Evolutionary conservation across 92 coral and sea anemone genomes (phyloP), one percentile per base, ranked within the genome.

Genomic region (Virgularia gustaviana): DNA sequence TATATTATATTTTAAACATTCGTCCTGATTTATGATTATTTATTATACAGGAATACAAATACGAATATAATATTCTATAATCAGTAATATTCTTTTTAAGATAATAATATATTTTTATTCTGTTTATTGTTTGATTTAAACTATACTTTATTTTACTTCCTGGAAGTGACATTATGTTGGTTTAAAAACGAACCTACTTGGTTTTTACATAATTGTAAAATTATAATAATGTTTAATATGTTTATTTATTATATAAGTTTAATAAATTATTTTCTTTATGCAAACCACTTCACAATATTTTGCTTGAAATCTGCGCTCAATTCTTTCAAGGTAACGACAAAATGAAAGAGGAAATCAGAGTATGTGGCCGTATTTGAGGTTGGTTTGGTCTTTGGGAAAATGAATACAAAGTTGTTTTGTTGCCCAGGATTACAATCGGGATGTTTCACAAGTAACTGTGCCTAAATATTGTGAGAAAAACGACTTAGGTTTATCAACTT

Each of bases 81-180:
- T 55, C 7, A 19, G 11, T 58, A 29, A 28, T 19, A 8, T 39
- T 22, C 1, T 7, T 25, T 18, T 65, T 19, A 0, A 22, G 25
- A n/a, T 65, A 22, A 22, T 24, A 27, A 43, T 42, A 42, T 22
- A 18, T 23, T 9, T 52, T 52, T 52, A 3, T 3, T 22, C 29
- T 41, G 15, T 65, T 6, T 65, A 22, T 6, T 42, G 38, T 38
- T 38, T n/a, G n/a, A n/a, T n/a, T n/a, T n/a, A n/a, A n/a, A 38
- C 25, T 35, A 2, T 35, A 2, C 24, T 20, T 41, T 41, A 65
- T 23, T 10, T n/a, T 65, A 65, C 72, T 65, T 65, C 72, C 24
- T 41, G 8, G 72, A 65, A 65, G 72, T 65, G 41, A 65, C 72
- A 41, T 65, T 65, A 53, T 65, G n/a, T n/a, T n/a, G n/a, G n/a